phyloP scores from a whole-genome alignment of 2,797 vertebrate genomes.

The Neomorphus geoffroyi region DNA sequence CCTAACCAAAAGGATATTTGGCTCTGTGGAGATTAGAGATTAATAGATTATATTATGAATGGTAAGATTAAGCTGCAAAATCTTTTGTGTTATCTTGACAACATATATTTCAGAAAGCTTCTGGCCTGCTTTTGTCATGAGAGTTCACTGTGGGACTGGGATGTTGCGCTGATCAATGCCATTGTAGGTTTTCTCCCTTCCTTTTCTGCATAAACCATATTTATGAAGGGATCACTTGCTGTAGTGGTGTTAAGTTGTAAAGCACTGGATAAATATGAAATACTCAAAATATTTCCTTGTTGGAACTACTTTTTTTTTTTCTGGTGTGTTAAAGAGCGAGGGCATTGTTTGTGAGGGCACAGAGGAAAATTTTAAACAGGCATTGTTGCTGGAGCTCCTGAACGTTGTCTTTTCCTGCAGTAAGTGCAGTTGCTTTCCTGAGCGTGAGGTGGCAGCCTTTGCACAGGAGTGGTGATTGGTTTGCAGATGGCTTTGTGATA shows the following conservation, averaged over 20 bases:
- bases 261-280: background rate
- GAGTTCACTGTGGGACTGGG: background rate
- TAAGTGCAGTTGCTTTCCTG: background rate
- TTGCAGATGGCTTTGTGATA: background rate
- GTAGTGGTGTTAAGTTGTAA: background rate
- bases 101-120: background rate
- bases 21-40: background rate
- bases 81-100: background rate
- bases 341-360: background rate
- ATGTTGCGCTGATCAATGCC: background rate
- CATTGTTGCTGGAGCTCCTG: background rate
- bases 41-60: background rate
- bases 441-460: conserved; percentile 32
- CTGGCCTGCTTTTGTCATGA: background rate
- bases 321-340: background rate
- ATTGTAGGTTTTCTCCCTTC: accelerated
- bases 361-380: background rate
- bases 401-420: background rate
- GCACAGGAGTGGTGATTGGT: background rate
- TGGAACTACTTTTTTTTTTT: background rate
- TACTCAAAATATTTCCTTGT: background rate
- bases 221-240: background rate
- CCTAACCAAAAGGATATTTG: background rate
- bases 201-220: background rate
- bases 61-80: background rate